Evolutionary conservation across 1,140 invertebrate genomes (phyloP).

Genomic region (fruit fly (Drosophila melanogaster)): DNA sequence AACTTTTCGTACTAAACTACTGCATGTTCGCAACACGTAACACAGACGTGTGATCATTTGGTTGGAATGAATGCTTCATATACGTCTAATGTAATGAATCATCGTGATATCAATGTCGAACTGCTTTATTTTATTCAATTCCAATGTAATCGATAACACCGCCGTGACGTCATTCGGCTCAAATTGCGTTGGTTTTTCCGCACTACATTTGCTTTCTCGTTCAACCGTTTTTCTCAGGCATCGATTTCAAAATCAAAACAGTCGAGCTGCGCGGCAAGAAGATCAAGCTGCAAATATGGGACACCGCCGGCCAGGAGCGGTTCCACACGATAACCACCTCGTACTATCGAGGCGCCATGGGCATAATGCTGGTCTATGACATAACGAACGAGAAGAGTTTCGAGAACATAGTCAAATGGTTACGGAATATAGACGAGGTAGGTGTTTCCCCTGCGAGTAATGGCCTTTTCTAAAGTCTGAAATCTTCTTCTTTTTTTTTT

Average conservation of each 20-base stretch:
- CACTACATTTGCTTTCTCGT: background rate
- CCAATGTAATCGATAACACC: constrained; percentile 14
- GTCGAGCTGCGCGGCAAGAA: constrained; percentile 98
- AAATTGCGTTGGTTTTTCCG: constrained; percentile 15
- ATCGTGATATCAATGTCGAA: background rate
- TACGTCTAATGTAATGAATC: background rate
- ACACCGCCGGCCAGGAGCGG: constrained; percentile 94
- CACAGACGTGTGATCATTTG: constrained; percentile 37
- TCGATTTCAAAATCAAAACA: constrained; percentile 99
- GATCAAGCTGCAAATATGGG: constrained; percentile 99
- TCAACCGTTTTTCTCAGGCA: constrained; percentile 88
- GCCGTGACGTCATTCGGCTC: constrained; percentile 49
- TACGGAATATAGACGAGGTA: constrained; percentile 98
- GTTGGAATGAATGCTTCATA: background rate
- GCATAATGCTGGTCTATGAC: constrained; percentile 99
- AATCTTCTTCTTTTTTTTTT: constrained; percentile 9
- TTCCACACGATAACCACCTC: constrained; percentile 99
- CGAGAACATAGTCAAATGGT: constrained; percentile 99
- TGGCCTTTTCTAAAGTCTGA: too few species aligned
- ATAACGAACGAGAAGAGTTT: constrained; percentile 99
- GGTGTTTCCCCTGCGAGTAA: constrained; percentile 1
- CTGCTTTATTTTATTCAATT: background rate
- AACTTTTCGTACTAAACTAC: background rate
- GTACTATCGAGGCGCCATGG: constrained; percentile 99
- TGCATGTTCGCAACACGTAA: constrained; percentile 54